Base-by-base conservation (phyloP, 1,140 invertebrate genomes). In the Listronotus oregonensis region DNA sequence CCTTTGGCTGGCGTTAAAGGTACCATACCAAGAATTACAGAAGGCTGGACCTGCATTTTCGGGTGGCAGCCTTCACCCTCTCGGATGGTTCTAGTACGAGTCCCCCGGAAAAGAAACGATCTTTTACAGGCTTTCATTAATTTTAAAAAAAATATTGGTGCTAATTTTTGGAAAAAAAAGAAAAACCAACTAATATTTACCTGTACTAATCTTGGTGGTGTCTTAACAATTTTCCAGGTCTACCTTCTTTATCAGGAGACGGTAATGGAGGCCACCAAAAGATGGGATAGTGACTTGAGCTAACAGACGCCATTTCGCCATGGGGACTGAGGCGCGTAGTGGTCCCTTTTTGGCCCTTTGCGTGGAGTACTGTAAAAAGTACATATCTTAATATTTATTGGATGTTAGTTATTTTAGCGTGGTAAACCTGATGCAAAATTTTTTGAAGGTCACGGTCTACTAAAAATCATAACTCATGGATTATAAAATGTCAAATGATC, bases 301-400 rank as follows among this genome's bases (percentile, higher is more conserved):
- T 43, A 96, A 72, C 94, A 97, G 0, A 94, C 93, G 0, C 92
- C 93, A 72, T 95, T 69, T 93, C 90, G 3, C 90, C 90, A 75
- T 93, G 91, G 0, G 93, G 93, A 72, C 89, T 92, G 79, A 0
- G 89, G 82, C 43, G 79, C 77, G 50, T 69, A n/a, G n/a, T n/a
- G n/a, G n/a, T n/a, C n/a, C n/a, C n/a, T n/a, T n/a, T 71, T 10
- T 79, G 80, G 5, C 81, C 83, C 69, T 81, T 87, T 0, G 89
- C 90, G 76, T 90, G 90, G 58, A 91, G 77, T 11, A 90, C 85
- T 66, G 18, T 21, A 63, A 63, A 32, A 39, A n/a, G n/a, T n/a
- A n/a, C n/a, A n/a, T n/a, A n/a, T n/a, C n/a, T n/a, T n/a, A n/a
- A n/a, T n/a, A n/a, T n/a, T n/a, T n/a, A n/a, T n/a, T n/a, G n/a